Base-by-base conservation (phyloP, 2,888 invertebrate genomes). In the Tolmerus cingulatus region DNA sequence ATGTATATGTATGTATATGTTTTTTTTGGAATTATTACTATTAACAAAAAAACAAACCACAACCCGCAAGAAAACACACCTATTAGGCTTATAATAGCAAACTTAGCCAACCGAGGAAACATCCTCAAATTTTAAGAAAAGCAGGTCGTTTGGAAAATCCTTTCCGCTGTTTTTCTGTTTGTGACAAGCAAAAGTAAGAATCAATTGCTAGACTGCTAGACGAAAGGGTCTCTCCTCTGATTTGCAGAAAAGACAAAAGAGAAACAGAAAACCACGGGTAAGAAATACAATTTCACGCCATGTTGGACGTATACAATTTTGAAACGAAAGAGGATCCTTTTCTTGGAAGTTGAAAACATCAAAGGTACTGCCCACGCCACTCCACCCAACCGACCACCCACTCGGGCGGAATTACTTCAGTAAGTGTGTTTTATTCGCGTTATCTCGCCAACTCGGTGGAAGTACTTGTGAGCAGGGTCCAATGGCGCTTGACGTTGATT, bases 201-300 rank as follows among this genome's bases (percentile, higher is more conserved):
- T 85, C 85, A 85, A 85, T 85, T 85, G 74, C 19, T 19, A 74
- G 85, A 43, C 85, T 85, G 74, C 19, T 19, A 74, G 85, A 43
- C 85, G 85, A 85, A 85, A 85, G 74, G 85, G 74, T 74, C 74
- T 74, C 57, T 23, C 1, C 57, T 57, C 85, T 19, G 27, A 85
- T 74, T 74, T 85, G 46, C 27, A 43, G 46, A 85, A 85, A 85
- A 85, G 85, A 79, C 78, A 86, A 86, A 86, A 86, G 86, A 40
- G 77, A 86, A 86, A 77, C 57, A 77, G 37, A 78, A 86, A 86
- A 57, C 55, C 37, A 86, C 37, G 86, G 37, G 37, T 43, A 86
- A 79, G 90, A 91, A 92, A 92, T 90, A 91, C 91, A 92, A 92
- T 92, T 92, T 92, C 92, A 92, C 91, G 92, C 92, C 90, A 90